A percentile compares a stretch with the other conserved stretches of the same genome.
phyloP scores from a whole-genome alignment of 2,797 vertebrate species.

The Babyrousa celebensis region DNA sequence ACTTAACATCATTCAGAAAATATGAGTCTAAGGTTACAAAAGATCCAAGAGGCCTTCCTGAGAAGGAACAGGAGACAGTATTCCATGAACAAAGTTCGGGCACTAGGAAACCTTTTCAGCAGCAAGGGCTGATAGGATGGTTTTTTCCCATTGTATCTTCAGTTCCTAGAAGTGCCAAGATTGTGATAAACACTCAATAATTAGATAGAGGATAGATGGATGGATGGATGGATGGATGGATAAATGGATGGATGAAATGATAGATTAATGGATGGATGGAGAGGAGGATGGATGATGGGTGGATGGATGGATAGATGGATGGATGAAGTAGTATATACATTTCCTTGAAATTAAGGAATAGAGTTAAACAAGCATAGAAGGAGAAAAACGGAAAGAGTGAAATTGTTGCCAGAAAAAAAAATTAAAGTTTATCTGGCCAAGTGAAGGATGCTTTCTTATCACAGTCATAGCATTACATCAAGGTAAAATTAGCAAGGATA shows the following conservation, averaged over 20 bases:
- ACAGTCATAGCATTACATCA: not conserved
- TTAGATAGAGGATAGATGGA: not conserved
- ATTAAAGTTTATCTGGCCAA: not conserved
- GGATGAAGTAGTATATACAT: not conserved
- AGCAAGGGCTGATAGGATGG: not conserved
- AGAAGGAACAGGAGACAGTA: not conserved
- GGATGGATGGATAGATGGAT: not conserved
- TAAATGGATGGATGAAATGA: no score
- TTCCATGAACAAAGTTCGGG: not conserved
- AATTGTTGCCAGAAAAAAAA: not conserved
- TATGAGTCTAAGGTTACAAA: not conserved
- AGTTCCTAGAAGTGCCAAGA: not conserved
- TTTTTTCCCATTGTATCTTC: not conserved
- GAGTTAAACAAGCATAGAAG: not conserved
- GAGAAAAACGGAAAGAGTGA: not conserved
- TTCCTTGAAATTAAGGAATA: constrained; percentile 9
- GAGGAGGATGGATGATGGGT: not conserved
- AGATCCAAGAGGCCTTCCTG: not conserved
- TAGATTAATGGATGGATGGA: not conserved
- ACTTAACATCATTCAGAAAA: not conserved
- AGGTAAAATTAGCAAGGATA: not conserved
- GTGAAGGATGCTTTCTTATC: not conserved
- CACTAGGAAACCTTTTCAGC: not conserved
- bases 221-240: not conserved
- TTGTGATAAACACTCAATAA: not conserved